Conservation (phyloP, 2,888 invertebrate genomes). For the Parelbella ahira region DNA sequence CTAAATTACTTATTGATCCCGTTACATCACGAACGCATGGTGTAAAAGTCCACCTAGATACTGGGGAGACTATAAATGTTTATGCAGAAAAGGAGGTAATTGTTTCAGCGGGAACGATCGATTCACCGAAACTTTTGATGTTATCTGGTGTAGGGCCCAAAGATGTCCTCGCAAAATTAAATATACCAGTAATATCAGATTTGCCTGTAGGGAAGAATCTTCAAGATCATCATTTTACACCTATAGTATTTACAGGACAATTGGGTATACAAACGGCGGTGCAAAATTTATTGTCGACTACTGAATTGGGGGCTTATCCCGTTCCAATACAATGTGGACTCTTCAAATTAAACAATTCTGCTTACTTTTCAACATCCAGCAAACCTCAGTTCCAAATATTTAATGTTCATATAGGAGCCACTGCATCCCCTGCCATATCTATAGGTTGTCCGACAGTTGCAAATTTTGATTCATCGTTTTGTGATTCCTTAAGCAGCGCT, state of each 20-base stretch:
- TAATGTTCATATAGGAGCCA: slow-evolving; percentile 53
- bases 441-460: slow-evolving; percentile 39
- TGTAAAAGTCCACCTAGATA: slow-evolving; percentile 43
- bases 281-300: slow-evolving; percentile 33
- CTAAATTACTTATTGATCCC: slow-evolving; percentile 52
- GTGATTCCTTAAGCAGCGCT: slow-evolving; percentile 43
- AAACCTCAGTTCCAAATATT: slow-evolving; percentile 60
- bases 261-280: slow-evolving; percentile 39
- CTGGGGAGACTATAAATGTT: slow-evolving; percentile 42
- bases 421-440: slow-evolving; percentile 40
- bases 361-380: slow-evolving; percentile 15
- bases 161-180: slow-evolving; percentile 42
- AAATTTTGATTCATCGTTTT: slow-evolving; percentile 42
- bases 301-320: slow-evolving; percentile 41
- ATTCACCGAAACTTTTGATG: slow-evolving; percentile 61
- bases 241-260: slow-evolving; percentile 48
- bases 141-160: slow-evolving; percentile 62
- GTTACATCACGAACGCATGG: slow-evolving; percentile 44
- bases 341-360: slow-evolving; percentile 42
- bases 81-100: slow-evolving; percentile 55
- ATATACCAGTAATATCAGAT: slow-evolving; percentile 46
- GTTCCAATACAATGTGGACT: slow-evolving; percentile 50
- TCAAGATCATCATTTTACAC: slow-evolving; percentile 52
- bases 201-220: slow-evolving; percentile 65
- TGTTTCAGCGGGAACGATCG: slow-evolving; percentile 57